Conservation (phyloP, 2,797 vertebrate genomes). For the Loris lydekkerianus region DNA sequence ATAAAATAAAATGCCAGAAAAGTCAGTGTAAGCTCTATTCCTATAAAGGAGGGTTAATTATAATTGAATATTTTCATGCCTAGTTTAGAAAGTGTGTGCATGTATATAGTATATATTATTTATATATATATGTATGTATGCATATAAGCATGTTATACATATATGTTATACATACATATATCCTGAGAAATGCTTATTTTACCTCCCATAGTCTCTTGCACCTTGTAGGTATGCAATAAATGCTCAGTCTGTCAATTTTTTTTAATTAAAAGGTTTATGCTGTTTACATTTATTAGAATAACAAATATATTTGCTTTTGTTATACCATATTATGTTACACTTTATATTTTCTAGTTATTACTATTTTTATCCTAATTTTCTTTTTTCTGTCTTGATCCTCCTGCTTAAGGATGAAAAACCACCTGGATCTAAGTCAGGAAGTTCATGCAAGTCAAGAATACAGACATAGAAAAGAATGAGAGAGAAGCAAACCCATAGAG, state of each 20-base stretch:
- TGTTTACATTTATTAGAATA: conserved; percentile 1
- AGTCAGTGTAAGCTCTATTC: neutral
- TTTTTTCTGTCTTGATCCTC: neutral
- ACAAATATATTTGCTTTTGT: neutral
- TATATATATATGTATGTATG: neutral
- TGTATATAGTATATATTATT: no score
- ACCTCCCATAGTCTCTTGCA: neutral
- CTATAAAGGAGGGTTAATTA: neutral
- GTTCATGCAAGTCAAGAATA: neutral
- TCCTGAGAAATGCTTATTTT: neutral
- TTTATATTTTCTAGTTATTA: conserved; percentile 1
- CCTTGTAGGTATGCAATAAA: neutral
- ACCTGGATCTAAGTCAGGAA: neutral
- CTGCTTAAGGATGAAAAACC: no score
- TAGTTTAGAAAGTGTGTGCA: neutral
- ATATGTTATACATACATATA: neutral
- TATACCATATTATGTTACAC: neutral
- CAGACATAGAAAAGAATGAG: neutral
- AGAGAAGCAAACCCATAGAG: neutral
- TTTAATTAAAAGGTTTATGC: neutral
- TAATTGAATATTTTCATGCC: neutral
- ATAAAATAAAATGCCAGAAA: neutral
- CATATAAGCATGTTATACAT: no score
- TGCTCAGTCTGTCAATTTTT: neutral
- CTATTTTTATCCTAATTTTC: neutral